These are phyloP conservation scores for Monarcha castaneiventris DNA, from an alignment of 2,113 vertebrate species.

Conservation along the genomic window DNA sequence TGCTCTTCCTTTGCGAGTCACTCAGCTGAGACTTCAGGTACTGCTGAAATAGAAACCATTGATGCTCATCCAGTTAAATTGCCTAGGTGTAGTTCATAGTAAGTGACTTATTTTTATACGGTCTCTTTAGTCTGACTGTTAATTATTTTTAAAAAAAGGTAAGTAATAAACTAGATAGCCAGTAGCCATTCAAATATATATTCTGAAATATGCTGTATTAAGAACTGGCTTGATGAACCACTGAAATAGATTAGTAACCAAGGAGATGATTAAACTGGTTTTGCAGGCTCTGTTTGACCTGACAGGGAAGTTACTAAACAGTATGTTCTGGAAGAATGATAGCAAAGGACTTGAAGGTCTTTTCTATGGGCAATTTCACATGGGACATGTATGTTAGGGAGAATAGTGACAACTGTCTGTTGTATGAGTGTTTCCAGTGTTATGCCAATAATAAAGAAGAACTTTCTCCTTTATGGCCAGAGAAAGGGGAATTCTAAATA, in stretches of 20 bases:
- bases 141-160: background rate
- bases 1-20: background rate
- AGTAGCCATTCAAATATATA: background rate
- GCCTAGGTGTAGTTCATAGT: background rate
- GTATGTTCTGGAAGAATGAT: background rate
- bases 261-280: constrained; percentile 63
- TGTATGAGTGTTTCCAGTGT: background rate
- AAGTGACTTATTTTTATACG: background rate
- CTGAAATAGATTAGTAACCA: constrained; percentile 38
- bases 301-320: background rate
- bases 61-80: background rate
- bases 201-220: background rate
- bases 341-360: background rate
- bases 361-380: background rate
- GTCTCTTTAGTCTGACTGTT: background rate
- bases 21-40: background rate
- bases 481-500: background rate
- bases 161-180: background rate
- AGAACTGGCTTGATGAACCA: constrained; percentile 1
- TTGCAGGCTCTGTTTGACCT: constrained; percentile 50
- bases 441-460: background rate
- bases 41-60: background rate
- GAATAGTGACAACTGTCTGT: background rate
- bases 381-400: background rate
- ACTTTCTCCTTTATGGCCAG: background rate